These are phyloP conservation scores for Plutomurus gul DNA, from an alignment of 1,140 invertebrate species.

Conservation along the genomic window DNA sequence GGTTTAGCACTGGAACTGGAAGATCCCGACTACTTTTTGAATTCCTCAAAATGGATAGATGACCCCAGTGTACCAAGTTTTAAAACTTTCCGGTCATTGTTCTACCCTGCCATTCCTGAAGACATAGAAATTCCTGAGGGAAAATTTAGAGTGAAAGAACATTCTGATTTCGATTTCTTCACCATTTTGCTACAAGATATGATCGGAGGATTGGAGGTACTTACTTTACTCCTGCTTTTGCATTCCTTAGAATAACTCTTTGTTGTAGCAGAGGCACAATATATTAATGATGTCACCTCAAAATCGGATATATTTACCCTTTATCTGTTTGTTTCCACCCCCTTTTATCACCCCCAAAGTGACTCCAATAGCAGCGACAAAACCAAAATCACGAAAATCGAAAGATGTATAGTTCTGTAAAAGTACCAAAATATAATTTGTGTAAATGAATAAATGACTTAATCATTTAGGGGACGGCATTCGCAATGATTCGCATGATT, in stretches of 20 bases:
- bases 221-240: not conserved
- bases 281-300: not conserved
- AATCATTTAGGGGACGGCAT: no score
- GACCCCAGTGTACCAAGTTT: conserved; percentile 35
- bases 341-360: no score
- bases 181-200: conserved; percentile 60
- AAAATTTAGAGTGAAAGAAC: conserved; percentile 67
- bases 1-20: conserved; percentile 34
- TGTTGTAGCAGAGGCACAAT: conserved; percentile 33
- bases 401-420: no score
- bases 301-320: no score
- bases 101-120: conserved; percentile 66
- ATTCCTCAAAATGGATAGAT: conserved; percentile 3
- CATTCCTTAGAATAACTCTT: not conserved
- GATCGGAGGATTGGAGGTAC: conserved; percentile 59
- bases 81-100: conserved; percentile 69
- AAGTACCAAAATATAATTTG: not conserved
- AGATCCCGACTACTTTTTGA: conserved; percentile 41
- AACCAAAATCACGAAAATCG: no score
- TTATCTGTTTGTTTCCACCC: not conserved
- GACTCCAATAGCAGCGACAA: no score
- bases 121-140: conserved; percentile 55
- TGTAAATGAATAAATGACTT: no score
- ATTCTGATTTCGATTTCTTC: conserved; percentile 59
- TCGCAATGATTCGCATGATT: no score